Base-by-base conservation (phyloP, 2,113 vertebrate species). In the Hemibagrus wyckioides region DNA sequence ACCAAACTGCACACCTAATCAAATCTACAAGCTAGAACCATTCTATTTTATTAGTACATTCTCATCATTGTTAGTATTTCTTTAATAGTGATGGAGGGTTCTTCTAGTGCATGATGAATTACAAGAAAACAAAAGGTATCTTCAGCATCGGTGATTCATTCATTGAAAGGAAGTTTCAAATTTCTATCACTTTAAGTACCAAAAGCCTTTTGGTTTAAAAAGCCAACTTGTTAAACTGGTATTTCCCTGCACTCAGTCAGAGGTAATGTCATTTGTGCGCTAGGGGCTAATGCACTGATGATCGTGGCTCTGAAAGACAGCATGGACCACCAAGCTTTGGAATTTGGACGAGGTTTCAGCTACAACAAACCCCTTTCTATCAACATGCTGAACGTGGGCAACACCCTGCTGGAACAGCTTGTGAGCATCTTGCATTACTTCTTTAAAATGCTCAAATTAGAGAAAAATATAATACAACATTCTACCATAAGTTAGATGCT, bases 291-390 rank as follows among this genome's bases (percentile, higher is more conserved):
- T 82, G 94, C 95, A 17, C 93, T 99, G 87, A 90, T 98, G 1
- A 25, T 94, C 0, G 90, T 97, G 90, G 96, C 95, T 28, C 89
- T 99, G 92, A 95, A 96, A 84, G 94, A 92, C 19, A 44, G 93
- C 23, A 84, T 91, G 36, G 93, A 95, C 69, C 93, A 97, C 85
- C 95, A 94, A 90, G 94, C 95, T 91, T 88, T 97, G 73, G 96
- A 97, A 87, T 99, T 97, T 87, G 98, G 97, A 54, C 93, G 97
- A 92, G 97, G 97, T 0, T 97, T 97, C 76, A 89, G 87, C 1
- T 97, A 97, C 91, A 92, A 89, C 0, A 89, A 94, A 33, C 96
- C 94, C 44, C 92, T 97, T 88, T 95, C 92, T 81, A 92, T 96
- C 87, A 92, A 92, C 65, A 96, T 97, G 93, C 86, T 17, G 19